Conservation (phyloP, 2,113 vertebrate genomes). For the Gadus macrocephalus region DNA sequence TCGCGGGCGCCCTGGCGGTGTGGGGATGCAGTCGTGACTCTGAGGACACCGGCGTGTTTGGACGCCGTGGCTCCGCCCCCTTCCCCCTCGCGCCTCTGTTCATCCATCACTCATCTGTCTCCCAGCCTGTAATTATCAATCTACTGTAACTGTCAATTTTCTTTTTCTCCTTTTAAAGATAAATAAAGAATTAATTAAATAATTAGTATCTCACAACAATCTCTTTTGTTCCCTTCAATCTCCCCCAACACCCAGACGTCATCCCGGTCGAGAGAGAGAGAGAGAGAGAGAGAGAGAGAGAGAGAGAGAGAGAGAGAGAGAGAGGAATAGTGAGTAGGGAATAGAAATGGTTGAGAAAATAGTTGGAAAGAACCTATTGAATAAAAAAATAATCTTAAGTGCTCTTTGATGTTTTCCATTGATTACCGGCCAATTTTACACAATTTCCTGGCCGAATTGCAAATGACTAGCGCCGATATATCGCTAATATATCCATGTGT, state of each 20-base stretch:
- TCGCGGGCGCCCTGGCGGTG: constrained; percentile 20
- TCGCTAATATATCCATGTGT: constrained; percentile 36
- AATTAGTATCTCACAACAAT: constrained; percentile 72
- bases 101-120: constrained; percentile 69
- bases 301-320: constrained; percentile 4
- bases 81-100: constrained; percentile 58
- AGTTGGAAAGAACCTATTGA: constrained; percentile 45
- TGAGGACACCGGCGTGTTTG: constrained; percentile 65
- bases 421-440: constrained; percentile 76
- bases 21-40: constrained; percentile 56
- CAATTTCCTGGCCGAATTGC: constrained; percentile 67
- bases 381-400: constrained; percentile 57
- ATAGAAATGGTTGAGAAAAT: no score
- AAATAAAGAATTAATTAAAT: constrained; percentile 79
- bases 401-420: constrained; percentile 72
- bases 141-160: constrained; percentile 68
- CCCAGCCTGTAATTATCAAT: constrained; percentile 69
- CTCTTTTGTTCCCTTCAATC: constrained; percentile 75
- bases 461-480: constrained; percentile 8
- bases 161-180: constrained; percentile 72
- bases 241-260: constrained; percentile 58
- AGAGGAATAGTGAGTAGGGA: no score
- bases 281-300: constrained; percentile 11
- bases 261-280: constrained; percentile 46
- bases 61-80: constrained; percentile 57